Percentiles rank a stretch among this genome's conserved stretches.
phyloP scores from a whole-genome alignment of 1,140 invertebrate genomes.

The Leptonema lineaticorne region DNA sequence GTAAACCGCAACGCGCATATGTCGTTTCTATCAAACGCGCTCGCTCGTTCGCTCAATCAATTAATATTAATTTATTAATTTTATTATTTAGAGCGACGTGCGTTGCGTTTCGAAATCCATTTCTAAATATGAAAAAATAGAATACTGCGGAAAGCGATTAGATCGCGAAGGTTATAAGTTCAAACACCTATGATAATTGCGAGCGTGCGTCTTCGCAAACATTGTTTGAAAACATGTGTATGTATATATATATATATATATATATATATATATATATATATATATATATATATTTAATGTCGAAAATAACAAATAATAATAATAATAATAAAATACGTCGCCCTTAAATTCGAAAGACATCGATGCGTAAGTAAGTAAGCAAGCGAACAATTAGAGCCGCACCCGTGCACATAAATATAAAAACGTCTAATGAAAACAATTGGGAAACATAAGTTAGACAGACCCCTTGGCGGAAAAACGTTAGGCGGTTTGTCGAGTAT shows the following conservation, averaged over 20 bases:
- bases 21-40: too few species aligned
- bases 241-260: neutral
- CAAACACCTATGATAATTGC: too few species aligned
- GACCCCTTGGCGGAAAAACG: neutral
- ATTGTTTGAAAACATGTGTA: neutral
- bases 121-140: neutral
- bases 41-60: neutral
- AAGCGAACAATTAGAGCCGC: neutral
- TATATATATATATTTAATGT: neutral
- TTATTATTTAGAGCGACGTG: neutral
- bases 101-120: neutral
- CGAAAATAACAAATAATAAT: neutral
- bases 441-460: neutral
- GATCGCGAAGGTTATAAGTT: too few species aligned
- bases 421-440: neutral
- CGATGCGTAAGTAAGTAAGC: too few species aligned
- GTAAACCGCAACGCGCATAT: too few species aligned
- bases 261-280: neutral
- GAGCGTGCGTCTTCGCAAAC: neutral
- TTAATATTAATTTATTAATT: neutral
- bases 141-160: too few species aligned
- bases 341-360: too few species aligned
- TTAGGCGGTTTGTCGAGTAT: neutral
- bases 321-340: neutral
- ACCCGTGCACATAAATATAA: too few species aligned